Base-by-base conservation (phyloP, 2,797 vertebrate genomes). In the Pachyuromys duprasi region DNA sequence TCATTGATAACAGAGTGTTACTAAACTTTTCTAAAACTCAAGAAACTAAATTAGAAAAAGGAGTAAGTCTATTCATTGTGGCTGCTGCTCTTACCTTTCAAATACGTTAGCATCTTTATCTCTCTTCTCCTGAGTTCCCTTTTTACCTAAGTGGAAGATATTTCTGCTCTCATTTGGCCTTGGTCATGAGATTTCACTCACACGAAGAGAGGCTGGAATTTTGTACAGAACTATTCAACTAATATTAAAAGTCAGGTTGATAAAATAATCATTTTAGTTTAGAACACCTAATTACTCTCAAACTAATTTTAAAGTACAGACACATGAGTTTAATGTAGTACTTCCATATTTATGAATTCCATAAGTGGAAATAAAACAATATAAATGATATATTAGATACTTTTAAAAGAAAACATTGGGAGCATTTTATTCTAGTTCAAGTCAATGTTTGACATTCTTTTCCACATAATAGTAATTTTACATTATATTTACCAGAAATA, bases 291-390 rank as follows among this genome's bases (percentile, higher is more conserved):
- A 74, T 82, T 65, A 86, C 3, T 70, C 75, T 69, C 79, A 88
- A 79, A 75, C 93, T 91, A 86, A 86, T 36, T 60, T 80, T 84
- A 78, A 83, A 84, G 2, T 5, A 65, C 87, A n/a, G 76, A 76
- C 83, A 57, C 4, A 57, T 79, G 33, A 55, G 15, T 82, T 93
- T 91, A 49, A 79, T 63, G 39, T 45, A 57, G 60, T 72, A 81
- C 90, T 91, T 79, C 20, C 5, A 28, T 17, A 81, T n/a, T 69
- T n/a, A 18, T n/a, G 6, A 69, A 33, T n/a, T 20, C 33, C n/a
- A 1, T 39, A 94, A 94, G 39, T n/a, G 86, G 55, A 13, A 62
- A 63, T 88, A 81, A 96, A 94, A 81, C 42, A 95, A 75, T 45
- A 93, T n/a, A 45, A 72, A 84, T 33, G 24, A 87, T 60, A 22